phyloP scores from a whole-genome alignment of 2,888 invertebrate genomes.

The Lissonota sp. region DNA sequence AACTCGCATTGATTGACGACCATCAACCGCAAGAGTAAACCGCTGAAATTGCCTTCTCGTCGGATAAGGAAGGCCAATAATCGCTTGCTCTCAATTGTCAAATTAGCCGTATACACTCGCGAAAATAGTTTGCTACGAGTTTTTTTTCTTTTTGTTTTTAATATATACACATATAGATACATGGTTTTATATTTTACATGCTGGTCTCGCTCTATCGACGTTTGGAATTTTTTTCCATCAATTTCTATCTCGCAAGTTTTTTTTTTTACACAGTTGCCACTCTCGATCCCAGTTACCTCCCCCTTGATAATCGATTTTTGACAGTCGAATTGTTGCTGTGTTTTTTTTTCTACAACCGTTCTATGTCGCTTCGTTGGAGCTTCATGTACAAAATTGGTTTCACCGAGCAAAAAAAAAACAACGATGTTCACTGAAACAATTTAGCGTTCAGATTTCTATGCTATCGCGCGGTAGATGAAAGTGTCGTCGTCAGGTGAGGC shows the following conservation, averaged over 20 bases:
- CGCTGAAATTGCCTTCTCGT: conserved; percentile 50
- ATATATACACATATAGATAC: background rate
- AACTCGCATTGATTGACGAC: background rate
- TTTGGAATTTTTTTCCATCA: too few relatives aligned
- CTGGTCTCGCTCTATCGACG: too few relatives aligned
- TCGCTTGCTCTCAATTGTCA: conserved; percentile 60
- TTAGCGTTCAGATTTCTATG: background rate
- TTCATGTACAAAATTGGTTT: background rate
- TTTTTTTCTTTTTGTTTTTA: conserved; percentile 4
- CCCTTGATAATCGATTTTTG: too few relatives aligned
- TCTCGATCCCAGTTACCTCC: too few relatives aligned
- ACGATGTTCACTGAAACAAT: background rate
- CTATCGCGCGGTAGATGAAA: conserved; percentile 38
- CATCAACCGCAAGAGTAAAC: conserved; percentile 32
- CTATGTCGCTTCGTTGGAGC: background rate
- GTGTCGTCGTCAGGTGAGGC: conserved; percentile 34
- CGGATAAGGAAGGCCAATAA: conserved; percentile 47
- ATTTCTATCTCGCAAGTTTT: too few relatives aligned
- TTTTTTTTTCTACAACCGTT: background rate
- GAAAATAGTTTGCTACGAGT: conserved; percentile 25
- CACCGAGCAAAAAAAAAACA: background rate
- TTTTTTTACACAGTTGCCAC: too few relatives aligned
- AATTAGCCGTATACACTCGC: conserved; percentile 35
- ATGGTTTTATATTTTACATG: background rate
- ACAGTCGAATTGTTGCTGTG: too few relatives aligned